A percentile compares a stretch with the other conserved stretches of the same genome.
These are phyloP conservation scores for Paramormyrops kingsleyae DNA, from an alignment of 2,113 vertebrate genomes.

Conservation along the genomic window DNA sequence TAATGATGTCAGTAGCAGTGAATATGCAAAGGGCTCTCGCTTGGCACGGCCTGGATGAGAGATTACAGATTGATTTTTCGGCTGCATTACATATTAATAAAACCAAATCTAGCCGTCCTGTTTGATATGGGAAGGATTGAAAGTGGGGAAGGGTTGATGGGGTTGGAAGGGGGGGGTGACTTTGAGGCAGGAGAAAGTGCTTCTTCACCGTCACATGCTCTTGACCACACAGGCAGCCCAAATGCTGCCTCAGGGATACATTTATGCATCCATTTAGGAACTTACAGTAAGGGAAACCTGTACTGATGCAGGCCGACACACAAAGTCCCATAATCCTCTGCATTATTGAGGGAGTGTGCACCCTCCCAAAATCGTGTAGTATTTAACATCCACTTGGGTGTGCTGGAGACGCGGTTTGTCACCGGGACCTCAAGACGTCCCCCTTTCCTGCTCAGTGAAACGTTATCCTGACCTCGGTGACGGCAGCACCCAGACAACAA, in stretches of 20 bases:
- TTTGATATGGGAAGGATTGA: slow-evolving; percentile 7
- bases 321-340: slow-evolving; percentile 1
- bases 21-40: slow-evolving; percentile 63
- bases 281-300: slow-evolving; percentile 23
- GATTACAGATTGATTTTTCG: slow-evolving; percentile 67
- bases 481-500: slow-evolving; percentile 27
- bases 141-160: not conserved
- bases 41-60: slow-evolving; percentile 41
- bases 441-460: slow-evolving; percentile 21
- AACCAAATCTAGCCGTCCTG: slow-evolving; percentile 41
- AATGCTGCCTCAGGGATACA: slow-evolving; percentile 12
- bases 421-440: slow-evolving; percentile 4
- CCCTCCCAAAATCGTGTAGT: not conserved
- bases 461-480: slow-evolving; percentile 22
- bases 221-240: slow-evolving; percentile 21
- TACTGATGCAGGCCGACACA: slow-evolving; percentile 13
- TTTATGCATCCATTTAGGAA: slow-evolving; percentile 11
- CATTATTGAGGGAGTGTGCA: not conserved
- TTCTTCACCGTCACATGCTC: not conserved
- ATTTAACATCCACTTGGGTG: slow-evolving; percentile 12
- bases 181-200: slow-evolving; percentile 19
- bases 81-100: slow-evolving; percentile 64
- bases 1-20: slow-evolving; percentile 78
- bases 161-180: slow-evolving; percentile 11
- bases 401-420: not conserved